phyloP scores from a whole-genome alignment of 1,140 invertebrate genomes.

The Pararge aegeria region DNA sequence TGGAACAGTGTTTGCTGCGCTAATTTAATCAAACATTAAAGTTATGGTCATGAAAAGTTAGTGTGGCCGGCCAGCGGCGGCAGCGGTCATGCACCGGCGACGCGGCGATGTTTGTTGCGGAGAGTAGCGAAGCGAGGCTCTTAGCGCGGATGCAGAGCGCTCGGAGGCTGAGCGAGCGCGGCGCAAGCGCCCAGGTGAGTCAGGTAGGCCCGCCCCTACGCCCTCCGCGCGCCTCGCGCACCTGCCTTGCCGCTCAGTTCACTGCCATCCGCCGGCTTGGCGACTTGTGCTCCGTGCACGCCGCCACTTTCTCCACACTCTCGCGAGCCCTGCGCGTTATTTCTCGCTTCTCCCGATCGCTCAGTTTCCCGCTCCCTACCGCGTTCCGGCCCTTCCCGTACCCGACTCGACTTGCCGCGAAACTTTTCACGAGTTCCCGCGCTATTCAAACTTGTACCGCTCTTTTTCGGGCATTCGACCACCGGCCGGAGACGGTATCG shows the following conservation, averaged over 20 bases:
- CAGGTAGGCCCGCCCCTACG: constrained; percentile 73
- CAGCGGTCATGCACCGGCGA: constrained; percentile 32
- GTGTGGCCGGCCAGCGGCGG: constrained; percentile 7
- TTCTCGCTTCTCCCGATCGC: constrained; percentile 65
- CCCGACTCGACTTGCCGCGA: constrained; percentile 45
- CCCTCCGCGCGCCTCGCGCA: constrained; percentile 65
- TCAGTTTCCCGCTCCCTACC: constrained; percentile 65
- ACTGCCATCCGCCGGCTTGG: constrained; percentile 74
- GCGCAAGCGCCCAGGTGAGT: constrained; percentile 75
- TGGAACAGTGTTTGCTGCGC: constrained; percentile 4
- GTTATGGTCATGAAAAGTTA: constrained; percentile 22
- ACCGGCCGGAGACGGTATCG: constrained; percentile 34
- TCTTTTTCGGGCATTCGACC: constrained; percentile 26
- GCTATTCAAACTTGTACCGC: constrained; percentile 30
- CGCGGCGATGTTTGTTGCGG: constrained; percentile 23
- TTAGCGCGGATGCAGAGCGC: constrained; percentile 36
- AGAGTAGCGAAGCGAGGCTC: constrained; percentile 27
- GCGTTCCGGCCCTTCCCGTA: constrained; percentile 47
- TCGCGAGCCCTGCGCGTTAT: constrained; percentile 68
- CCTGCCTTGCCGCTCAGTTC: constrained; percentile 72
- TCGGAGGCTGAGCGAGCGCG: constrained; percentile 69
- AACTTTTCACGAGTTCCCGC: constrained; percentile 58
- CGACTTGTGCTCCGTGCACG: constrained; percentile 75
- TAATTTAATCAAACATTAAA: constrained; percentile 20
- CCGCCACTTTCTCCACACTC: constrained; percentile 70